phyloP scores from a whole-genome alignment of 2,888 invertebrate genomes.

The Xestobium rufovillosum region DNA sequence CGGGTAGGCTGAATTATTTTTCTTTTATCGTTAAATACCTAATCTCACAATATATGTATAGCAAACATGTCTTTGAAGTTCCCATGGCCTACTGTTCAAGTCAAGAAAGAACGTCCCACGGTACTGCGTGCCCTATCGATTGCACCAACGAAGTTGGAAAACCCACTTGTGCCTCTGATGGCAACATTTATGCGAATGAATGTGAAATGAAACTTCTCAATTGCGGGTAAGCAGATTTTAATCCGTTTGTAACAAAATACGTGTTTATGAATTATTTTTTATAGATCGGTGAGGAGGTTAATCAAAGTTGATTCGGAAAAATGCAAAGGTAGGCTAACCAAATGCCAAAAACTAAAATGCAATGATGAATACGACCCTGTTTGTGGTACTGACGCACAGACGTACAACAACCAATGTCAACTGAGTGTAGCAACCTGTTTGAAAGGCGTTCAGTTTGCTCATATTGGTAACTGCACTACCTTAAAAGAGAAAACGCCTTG shows the following conservation, averaged over 20 bases:
- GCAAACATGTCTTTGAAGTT: slow-evolving; percentile 87
- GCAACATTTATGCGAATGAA: slow-evolving; percentile 78
- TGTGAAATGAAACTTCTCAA: slow-evolving; percentile 85
- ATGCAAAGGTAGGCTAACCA: slow-evolving; percentile 63
- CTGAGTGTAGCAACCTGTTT: slow-evolving; percentile 77
- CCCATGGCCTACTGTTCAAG: slow-evolving; percentile 83
- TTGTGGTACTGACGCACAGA: slow-evolving; percentile 84
- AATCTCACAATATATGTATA: no score
- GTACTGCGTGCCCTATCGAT: slow-evolving; percentile 61
- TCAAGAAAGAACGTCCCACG: slow-evolving; percentile 59
- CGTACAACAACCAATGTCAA: slow-evolving; percentile 76
- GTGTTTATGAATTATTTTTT: no score
- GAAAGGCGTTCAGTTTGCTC: slow-evolving; percentile 81
- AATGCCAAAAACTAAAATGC: slow-evolving; percentile 69
- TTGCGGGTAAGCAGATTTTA: slow-evolving; percentile 60
- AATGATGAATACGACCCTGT: slow-evolving; percentile 66
- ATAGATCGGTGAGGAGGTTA: slow-evolving; percentile 54
- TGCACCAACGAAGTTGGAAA: slow-evolving; percentile 66
- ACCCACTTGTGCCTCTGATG: slow-evolving; percentile 81
- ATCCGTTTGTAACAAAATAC: slow-evolving; percentile 1
- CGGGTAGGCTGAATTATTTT: no score
- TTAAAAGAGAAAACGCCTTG: slow-evolving; percentile 59
- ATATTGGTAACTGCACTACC: slow-evolving; percentile 78
- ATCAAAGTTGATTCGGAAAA: slow-evolving; percentile 71
- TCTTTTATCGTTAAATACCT: no score